Evolutionary conservation across 2,888 invertebrate species (phyloP).

Genomic region (Andrena trimmerana): DNA sequence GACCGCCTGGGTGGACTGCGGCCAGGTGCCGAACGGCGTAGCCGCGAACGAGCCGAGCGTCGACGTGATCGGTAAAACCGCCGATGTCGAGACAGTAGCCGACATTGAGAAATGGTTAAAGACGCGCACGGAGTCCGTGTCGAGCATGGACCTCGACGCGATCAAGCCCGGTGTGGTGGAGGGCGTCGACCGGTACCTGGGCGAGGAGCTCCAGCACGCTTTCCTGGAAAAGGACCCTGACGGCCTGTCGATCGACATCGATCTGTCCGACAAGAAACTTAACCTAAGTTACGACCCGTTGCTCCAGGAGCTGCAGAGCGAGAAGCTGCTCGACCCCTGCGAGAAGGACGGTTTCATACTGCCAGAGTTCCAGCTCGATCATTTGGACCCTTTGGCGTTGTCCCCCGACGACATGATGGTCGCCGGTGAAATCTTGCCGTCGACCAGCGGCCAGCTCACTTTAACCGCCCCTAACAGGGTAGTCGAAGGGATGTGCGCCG

Average conservation of each 20-base stretch:
- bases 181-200: slow-evolving; percentile 78
- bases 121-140: slow-evolving; percentile 77
- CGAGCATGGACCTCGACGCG: slow-evolving; percentile 79
- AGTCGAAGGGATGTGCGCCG: slow-evolving; percentile 11
- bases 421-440: slow-evolving; percentile 79
- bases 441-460: slow-evolving; percentile 69
- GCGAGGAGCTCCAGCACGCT: slow-evolving; percentile 76
- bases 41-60: slow-evolving; percentile 8
- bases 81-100: slow-evolving; percentile 74
- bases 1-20: slow-evolving; percentile 32
- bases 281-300: slow-evolving; percentile 78
- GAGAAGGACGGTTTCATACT: slow-evolving; percentile 79
- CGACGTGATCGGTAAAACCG: slow-evolving; percentile 36
- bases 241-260: slow-evolving; percentile 76
- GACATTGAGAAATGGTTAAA: slow-evolving; percentile 83
- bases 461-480: slow-evolving; percentile 41
- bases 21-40: slow-evolving; percentile 7
- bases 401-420: slow-evolving; percentile 81
- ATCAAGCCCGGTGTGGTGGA: slow-evolving; percentile 75
- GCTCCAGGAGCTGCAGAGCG: slow-evolving; percentile 77
- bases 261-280: slow-evolving; percentile 78
- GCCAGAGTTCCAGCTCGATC: slow-evolving; percentile 80
- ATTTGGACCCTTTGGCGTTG: slow-evolving; percentile 77
- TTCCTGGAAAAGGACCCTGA: slow-evolving; percentile 79
- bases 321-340: slow-evolving; percentile 77